Conservation (phyloP, 2,113 vertebrate species). For the Nycticebus coucang region DNA sequence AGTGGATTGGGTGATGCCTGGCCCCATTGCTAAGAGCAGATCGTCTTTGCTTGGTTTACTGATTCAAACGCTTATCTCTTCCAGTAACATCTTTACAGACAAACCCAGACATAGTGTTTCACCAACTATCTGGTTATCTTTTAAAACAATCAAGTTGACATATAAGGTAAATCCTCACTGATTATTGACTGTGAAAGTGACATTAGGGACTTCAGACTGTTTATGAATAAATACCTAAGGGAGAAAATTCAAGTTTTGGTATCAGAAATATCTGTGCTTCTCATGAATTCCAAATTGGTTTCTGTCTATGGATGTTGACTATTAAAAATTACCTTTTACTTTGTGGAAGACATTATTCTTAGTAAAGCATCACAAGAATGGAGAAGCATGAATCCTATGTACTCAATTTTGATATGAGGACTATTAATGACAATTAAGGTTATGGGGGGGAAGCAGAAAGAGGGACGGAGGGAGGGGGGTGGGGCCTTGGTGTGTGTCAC, state of each 20-base stretch:
- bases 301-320: background rate
- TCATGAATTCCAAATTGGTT: background rate
- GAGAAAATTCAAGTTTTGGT: background rate
- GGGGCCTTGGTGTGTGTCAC: too few relatives aligned
- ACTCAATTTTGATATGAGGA: too few relatives aligned
- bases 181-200: background rate
- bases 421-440: too few relatives aligned
- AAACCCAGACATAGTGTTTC: background rate
- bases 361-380: too few relatives aligned
- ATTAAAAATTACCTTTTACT: background rate
- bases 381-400: too few relatives aligned
- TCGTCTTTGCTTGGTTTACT: background rate
- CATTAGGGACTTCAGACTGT: conserved; percentile 5
- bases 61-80: background rate
- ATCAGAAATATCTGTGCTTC: background rate
- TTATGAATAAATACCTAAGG: background rate
- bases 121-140: background rate
- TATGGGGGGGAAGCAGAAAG: too few relatives aligned
- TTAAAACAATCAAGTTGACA: background rate
- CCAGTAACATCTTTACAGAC: background rate
- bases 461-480: too few relatives aligned
- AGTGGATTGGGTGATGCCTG: background rate
- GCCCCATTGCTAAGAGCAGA: background rate
- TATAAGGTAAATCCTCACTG: background rate
- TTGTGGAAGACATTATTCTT: too few relatives aligned